Evolutionary conservation across 92 coral and sea anemone species (phyloP).

Genomic region (Palythoa caribaeorum): DNA sequence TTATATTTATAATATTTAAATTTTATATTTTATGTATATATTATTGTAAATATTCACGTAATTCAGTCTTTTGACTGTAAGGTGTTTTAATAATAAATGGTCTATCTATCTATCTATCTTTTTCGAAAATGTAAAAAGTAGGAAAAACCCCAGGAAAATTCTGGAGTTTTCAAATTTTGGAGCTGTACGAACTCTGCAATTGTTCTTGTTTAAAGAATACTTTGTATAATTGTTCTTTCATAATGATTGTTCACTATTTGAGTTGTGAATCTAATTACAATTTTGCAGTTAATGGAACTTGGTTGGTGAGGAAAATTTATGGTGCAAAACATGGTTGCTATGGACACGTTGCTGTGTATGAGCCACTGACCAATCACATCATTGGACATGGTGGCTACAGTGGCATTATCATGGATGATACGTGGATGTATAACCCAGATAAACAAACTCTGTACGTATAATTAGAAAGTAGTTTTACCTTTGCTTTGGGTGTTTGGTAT

Average conservation of each 20-base stretch:
- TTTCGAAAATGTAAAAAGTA: too few relatives aligned
- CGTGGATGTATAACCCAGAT: constrained; percentile 19
- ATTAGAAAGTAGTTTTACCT: neutral
- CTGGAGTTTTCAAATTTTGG: too few relatives aligned
- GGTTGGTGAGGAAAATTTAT: constrained; percentile 40
- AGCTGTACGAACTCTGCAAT: too few relatives aligned
- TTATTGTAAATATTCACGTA: too few relatives aligned
- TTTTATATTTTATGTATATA: too few relatives aligned
- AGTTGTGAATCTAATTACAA: neutral
- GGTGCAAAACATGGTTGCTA: constrained; percentile 45
- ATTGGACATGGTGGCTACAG: constrained; percentile 57
- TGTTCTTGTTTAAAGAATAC: too few relatives aligned
- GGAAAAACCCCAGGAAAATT: too few relatives aligned
- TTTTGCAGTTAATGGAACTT: constrained; percentile 56
- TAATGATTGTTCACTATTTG: neutral
- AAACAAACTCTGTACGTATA: constrained; percentile 16
- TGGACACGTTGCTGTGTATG: constrained; percentile 74
- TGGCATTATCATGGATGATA: neutral
- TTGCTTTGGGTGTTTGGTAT: neutral
- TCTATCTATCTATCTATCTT: too few relatives aligned
- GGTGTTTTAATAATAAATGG: too few relatives aligned
- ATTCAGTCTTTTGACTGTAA: too few relatives aligned
- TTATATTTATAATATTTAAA: too few relatives aligned
- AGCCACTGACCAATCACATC: constrained; percentile 35
- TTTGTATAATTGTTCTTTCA: neutral